Conservation (phyloP, 2,797 vertebrate genomes). For the Adrianichthys oophorus region DNA sequence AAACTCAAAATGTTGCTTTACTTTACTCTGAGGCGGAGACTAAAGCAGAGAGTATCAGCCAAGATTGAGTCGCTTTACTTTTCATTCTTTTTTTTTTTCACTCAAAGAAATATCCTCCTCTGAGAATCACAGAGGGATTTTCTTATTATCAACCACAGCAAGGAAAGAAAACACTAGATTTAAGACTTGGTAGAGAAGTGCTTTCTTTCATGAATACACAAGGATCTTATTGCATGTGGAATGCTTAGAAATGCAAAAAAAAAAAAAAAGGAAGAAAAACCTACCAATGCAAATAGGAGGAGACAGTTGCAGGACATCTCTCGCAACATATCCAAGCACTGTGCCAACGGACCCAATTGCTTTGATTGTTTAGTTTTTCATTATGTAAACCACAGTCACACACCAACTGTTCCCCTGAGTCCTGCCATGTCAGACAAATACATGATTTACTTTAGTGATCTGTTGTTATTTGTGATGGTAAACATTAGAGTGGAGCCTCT, state of each 20-base stretch:
- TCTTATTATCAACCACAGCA: slow-evolving; percentile 35
- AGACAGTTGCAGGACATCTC: slow-evolving; percentile 46
- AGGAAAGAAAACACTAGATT: slow-evolving; percentile 9
- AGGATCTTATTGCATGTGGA: slow-evolving; percentile 39
- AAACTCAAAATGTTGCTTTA: slow-evolving; percentile 59
- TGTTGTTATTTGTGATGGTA: slow-evolving; percentile 20
- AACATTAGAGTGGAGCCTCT: slow-evolving; percentile 9
- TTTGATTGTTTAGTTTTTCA: slow-evolving; percentile 45
- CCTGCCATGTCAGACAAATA: slow-evolving; percentile 30
- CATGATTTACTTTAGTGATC: slow-evolving; percentile 19
- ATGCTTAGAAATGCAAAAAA: slow-evolving; percentile 21
- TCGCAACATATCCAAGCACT: slow-evolving; percentile 16
- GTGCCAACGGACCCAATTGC: slow-evolving; percentile 25
- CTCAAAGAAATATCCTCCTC: slow-evolving; percentile 30
- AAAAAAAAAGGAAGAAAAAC: slow-evolving; percentile 14
- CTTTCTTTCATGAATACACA: slow-evolving; percentile 38
- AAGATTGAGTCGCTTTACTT: slow-evolving; percentile 40
- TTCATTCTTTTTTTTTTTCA: slow-evolving; percentile 34
- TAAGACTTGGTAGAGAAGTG: slow-evolving; percentile 27
- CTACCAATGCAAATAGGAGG: slow-evolving; percentile 19
- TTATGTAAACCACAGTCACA: slow-evolving; percentile 42
- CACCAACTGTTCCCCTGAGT: slow-evolving; percentile 44
- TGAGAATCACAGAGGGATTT: slow-evolving; percentile 36
- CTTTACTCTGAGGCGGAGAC: slow-evolving; percentile 58
- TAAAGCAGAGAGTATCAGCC: slow-evolving; percentile 37